Evolutionary conservation across 2,888 invertebrate species (phyloP), one percentile per base, ranked within the genome.

Genomic region (Tetranychus truncatus): DNA sequence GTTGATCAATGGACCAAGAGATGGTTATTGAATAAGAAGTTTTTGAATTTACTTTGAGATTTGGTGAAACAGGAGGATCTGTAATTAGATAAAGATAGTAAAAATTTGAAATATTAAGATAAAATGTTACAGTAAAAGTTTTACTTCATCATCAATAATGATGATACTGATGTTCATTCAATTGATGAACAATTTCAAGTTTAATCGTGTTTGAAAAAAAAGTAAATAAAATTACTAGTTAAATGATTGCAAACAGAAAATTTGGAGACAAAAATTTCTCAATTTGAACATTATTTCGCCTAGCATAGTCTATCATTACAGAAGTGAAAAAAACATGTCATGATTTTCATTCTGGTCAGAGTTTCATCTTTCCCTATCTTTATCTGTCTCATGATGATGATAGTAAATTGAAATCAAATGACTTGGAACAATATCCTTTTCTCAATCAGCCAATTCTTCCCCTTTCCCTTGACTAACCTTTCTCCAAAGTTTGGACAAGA

Each of bases 401-500:
- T 15, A 5, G 55, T 55, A 55, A 55, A 55, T 55, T 55, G 55
- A 55, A 55, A 55, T 6, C 55, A 55, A 55, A 55, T 55, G 55
- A 3, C 15, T 55, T 15, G 55, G 55, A 55, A 69, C 20, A 24
- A 11, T 69, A 21, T 6, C 69, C 1, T 69, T 24, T 6, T 24
- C 18, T 69, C 34, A 34, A 34, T 34, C 34, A 4, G 34, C 6
- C 15, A 66, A 3, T 5, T 66, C 15, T 18, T 18, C 34, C 34
- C 34, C 34, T 34, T 34, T 34, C 34, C 5, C 34, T 34, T 34
- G 45, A 24, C 21, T 71, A 45, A 74, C 74, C 74, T 20, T 74
- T 71, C 7, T 71, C 45, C 6, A 45, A 44, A 15, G 77, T 78
- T 71, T 78, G 75, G 7, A 77, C 75, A 45, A 75, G 74, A 20